phyloP scores from a whole-genome alignment of 2,888 invertebrate species.

The Xanthia togata region DNA sequence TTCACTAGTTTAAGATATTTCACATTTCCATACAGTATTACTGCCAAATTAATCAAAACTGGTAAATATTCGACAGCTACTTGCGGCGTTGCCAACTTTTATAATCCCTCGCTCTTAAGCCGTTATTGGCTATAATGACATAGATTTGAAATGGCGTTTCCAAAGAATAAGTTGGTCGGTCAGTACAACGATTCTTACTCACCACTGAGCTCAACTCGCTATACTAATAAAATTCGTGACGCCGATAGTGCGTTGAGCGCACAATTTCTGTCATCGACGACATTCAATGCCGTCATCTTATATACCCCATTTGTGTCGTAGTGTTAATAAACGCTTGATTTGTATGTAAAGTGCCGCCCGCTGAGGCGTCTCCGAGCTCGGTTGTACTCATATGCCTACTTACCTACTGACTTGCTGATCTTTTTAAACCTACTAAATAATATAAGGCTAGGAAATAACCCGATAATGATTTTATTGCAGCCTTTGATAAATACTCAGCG shows the following conservation, averaged over 20 bases:
- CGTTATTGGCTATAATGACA: no score
- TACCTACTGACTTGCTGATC: not conserved
- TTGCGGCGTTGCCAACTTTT: no score
- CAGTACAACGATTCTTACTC: not conserved
- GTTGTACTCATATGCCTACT: not conserved
- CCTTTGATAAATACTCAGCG: slow-evolving; percentile 17
- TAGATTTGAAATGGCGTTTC: not conserved
- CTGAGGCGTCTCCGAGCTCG: no score
- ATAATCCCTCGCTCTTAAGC: not conserved
- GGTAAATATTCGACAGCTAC: no score
- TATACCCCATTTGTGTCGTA: no score
- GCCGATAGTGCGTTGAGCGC: no score
- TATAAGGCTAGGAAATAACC: not conserved
- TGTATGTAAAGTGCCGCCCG: no score
- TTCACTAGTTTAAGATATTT: no score
- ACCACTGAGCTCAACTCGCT: not conserved
- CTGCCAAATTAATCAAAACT: no score
- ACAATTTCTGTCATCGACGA: not conserved
- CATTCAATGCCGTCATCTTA: not conserved
- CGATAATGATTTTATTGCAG: slow-evolving; percentile 5
- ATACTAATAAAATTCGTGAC: not conserved
- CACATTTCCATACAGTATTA: no score
- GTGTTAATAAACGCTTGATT: no score
- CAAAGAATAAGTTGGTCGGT: not conserved
- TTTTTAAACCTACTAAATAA: not conserved